These are phyloP conservation scores for Heliconius erato DNA, from an alignment of 2,888 invertebrate genomes.

Conservation along the genomic window DNA sequence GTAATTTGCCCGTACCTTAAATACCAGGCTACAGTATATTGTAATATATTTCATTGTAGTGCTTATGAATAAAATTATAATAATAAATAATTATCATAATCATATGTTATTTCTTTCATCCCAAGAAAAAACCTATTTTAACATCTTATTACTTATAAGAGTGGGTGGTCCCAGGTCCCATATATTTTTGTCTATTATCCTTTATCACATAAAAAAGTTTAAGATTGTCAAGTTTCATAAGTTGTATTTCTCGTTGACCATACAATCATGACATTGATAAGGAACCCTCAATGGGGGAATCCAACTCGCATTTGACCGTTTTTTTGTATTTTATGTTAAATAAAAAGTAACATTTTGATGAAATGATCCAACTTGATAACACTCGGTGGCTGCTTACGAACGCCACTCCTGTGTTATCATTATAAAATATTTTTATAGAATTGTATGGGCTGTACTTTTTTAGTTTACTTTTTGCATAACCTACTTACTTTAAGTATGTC, in stretches of 20 bases:
- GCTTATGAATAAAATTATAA: too few species aligned
- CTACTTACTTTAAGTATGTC: neutral
- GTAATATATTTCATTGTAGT: too few species aligned
- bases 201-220: too few species aligned
- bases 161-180: too few species aligned
- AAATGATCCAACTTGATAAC: slow-evolving; percentile 20
- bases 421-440: slow-evolving; percentile 1
- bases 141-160: too few species aligned
- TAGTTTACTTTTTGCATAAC: neutral
- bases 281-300: neutral
- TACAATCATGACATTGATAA: neutral
- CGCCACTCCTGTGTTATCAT: slow-evolving; percentile 1
- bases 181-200: too few species aligned
- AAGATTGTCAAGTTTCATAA: neutral
- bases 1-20: too few species aligned
- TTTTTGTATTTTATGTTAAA: neutral
- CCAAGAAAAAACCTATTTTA: too few species aligned
- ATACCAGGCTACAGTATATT: too few species aligned
- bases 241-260: neutral
- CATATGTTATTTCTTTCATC: too few species aligned
- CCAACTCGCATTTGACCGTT: neutral
- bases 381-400: slow-evolving; percentile 3
- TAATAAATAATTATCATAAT: too few species aligned
- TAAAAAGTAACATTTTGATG: slow-evolving; percentile 5
- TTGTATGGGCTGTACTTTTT: neutral